Evolutionary conservation across 1,140 invertebrate species (phyloP), one percentile per base, ranked within the genome.

Genomic region (Drosophila albomicans): DNA sequence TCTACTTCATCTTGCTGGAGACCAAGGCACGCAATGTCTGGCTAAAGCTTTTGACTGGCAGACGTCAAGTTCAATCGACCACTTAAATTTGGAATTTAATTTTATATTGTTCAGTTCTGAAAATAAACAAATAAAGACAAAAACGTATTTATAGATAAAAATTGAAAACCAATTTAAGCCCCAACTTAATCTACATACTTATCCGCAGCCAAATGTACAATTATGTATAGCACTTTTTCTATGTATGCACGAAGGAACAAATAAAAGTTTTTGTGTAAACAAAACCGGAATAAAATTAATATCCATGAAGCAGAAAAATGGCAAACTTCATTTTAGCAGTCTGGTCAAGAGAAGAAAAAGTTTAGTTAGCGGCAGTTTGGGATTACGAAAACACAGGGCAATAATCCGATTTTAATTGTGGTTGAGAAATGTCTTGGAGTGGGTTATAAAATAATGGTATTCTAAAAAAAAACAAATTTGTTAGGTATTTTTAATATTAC

Each of bases 1-100:
- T 95, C 10, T 95, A 95, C 81, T 95, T 95, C 86, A 93, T 95
- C 8, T 88, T 95, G 13, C 93, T 95, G 75, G 94, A 95, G 80
- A 92, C 82, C 92, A 94, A 2, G 92, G 91, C 5, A 94, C 94
- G 94, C 52, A 81, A 91, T 46, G 80, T 94, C 28, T 95, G 94
- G 95, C 6, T 62, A 2, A 11, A 73, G 8, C 43, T 79, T 0
- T 15, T 82, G 5, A 1, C n/a, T 16, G 20, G 65, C 8, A 25
- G 1, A 3, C 13, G 13, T 28, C 45, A 49, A 25, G 7, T 48
- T n/a, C 11, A 30, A 30, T 30, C 25, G 5, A 32, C n/a, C 51
- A 10, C n/a, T 43, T 43, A 13, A 43, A 13, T n/a, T 43, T 43
- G 11, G 41, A 13, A 43, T 13, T 13, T 43, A 13, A 7, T 43